Evolutionary conservation across 92 coral and sea anemone species (phyloP).

Genomic region (Porites rus): DNA sequence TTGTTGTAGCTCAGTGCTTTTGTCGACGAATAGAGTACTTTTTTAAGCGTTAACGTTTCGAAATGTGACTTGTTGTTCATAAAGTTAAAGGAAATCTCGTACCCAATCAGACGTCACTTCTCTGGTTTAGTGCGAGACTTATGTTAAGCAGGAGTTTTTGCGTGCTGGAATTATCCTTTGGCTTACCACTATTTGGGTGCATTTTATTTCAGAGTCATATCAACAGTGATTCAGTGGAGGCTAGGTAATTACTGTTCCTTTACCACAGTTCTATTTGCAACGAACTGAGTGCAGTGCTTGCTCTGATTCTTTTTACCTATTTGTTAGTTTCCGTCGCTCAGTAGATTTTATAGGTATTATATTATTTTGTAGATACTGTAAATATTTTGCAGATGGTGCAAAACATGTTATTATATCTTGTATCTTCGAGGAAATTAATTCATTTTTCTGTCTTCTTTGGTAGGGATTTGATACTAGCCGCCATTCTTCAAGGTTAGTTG

Average conservation of each 20-base stretch:
- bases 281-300: neutral
- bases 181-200: neutral
- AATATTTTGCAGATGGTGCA: neutral
- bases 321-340: too few relatives aligned
- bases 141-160: too few relatives aligned
- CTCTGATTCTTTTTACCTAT: neutral
- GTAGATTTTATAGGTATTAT: too few relatives aligned
- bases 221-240: conserved; percentile 79
- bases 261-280: too few relatives aligned
- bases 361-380: too few relatives aligned
- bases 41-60: too few relatives aligned
- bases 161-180: neutral
- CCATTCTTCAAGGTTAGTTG: conserved; percentile 89
- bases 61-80: too few relatives aligned
- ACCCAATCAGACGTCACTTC: too few relatives aligned
- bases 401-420: neutral
- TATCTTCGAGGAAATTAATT: neutral
- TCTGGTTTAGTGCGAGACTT: too few relatives aligned
- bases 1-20: too few relatives aligned
- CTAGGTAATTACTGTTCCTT: conserved; percentile 55
- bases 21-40: too few relatives aligned
- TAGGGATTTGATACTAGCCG: conserved; percentile 92
- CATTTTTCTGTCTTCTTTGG: neutral
- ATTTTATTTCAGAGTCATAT: conserved; percentile 60
- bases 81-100: too few relatives aligned